Evolutionary conservation across 2,113 vertebrate genomes (phyloP).

Genomic region (Toxotes jaculatrix): DNA sequence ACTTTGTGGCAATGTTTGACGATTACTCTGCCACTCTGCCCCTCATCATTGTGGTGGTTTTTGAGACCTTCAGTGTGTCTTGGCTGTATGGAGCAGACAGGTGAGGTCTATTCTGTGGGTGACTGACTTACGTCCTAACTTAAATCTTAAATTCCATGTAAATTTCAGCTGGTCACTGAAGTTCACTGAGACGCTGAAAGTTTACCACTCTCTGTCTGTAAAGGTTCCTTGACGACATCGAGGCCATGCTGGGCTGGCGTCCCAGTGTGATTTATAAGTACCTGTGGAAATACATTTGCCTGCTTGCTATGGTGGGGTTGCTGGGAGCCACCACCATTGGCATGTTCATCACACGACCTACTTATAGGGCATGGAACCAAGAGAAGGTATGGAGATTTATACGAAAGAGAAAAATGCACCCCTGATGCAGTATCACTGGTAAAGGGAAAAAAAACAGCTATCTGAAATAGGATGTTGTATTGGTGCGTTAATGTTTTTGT

Average conservation of each 20-base stretch:
- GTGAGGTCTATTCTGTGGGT: constrained; percentile 66
- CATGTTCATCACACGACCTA: constrained; percentile 75
- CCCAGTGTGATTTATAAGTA: constrained; percentile 83
- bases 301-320: constrained; percentile 83
- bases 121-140: not conserved
- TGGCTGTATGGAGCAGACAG: constrained; percentile 89
- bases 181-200: not conserved
- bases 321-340: constrained; percentile 77
- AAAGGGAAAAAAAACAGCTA: not conserved
- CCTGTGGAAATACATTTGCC: constrained; percentile 87
- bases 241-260: constrained; percentile 82
- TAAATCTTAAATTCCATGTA: not conserved
- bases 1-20: constrained; percentile 88
- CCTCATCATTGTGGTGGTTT: constrained; percentile 85
- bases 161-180: not conserved
- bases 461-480: not conserved
- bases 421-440: no score
- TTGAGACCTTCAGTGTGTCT: constrained; percentile 87
- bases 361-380: constrained; percentile 86
- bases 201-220: not conserved
- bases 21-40: constrained; percentile 87
- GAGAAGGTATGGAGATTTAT: constrained; percentile 65
- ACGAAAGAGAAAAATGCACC: not conserved
- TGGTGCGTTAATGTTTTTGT: not conserved
- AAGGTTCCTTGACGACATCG: constrained; percentile 87